A percentile compares a stretch with the other conserved stretches of the same genome.
Evolutionary conservation across 2,113 vertebrate species (phyloP).

Genomic region (Chiloscyllium plagiosum): DNA sequence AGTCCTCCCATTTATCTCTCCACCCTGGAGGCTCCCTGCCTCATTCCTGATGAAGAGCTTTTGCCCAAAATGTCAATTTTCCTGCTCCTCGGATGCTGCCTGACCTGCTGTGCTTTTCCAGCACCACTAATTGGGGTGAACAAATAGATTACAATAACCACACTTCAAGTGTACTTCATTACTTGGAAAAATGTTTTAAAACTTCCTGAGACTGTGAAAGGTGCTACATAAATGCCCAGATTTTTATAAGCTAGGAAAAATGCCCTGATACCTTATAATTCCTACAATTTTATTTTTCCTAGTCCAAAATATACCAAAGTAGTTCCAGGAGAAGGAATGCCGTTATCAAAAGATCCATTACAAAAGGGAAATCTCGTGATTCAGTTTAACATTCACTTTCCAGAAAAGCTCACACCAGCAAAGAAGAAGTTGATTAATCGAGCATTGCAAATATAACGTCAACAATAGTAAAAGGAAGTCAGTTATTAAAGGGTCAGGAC

Average conservation of each 20-base stretch:
- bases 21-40: no score
- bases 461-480: background rate
- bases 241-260: background rate
- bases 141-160: background rate
- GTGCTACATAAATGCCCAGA: background rate
- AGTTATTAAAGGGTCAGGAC: background rate
- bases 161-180: background rate
- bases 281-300: slow-evolving; percentile 8
- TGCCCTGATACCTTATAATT: background rate
- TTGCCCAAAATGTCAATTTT: no score
- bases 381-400: slow-evolving; percentile 76
- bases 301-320: slow-evolving; percentile 79
- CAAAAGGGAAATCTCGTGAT: slow-evolving; percentile 76
- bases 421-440: slow-evolving; percentile 65
- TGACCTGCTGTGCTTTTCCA: no score
- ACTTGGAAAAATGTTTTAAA: background rate
- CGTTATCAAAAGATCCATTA: slow-evolving; percentile 54
- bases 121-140: background rate
- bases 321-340: slow-evolving; percentile 84
- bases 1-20: no score
- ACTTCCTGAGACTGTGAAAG: background rate
- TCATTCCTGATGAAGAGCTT: no score
- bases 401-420: slow-evolving; percentile 63
- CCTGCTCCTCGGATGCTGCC: no score
- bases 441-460: slow-evolving; percentile 52